Percentiles rank a stretch among this genome's conserved stretches.
These are phyloP conservation scores for Pangasius mekongensis DNA, from an alignment of 2,797 vertebrate species.

Conservation along the genomic window DNA sequence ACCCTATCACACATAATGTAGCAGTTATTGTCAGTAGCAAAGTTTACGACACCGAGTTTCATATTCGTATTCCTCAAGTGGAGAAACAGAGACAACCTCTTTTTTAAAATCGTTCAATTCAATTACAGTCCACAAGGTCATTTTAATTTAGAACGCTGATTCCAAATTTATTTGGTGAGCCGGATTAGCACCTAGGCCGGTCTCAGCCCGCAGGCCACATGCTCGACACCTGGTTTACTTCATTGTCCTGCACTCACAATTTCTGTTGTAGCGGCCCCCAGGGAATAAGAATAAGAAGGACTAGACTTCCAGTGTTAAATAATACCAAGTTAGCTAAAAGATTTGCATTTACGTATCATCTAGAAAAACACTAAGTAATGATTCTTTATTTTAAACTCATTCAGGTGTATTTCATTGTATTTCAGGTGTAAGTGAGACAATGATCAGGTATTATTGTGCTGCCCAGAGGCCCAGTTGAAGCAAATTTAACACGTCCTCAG, in stretches of 20 bases:
- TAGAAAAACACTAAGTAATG: not conserved
- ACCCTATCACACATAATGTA: not conserved
- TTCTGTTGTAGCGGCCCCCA: not conserved
- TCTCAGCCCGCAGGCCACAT: not conserved
- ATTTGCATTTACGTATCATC: not conserved
- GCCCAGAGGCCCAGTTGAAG: not conserved
- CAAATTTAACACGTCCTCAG: not conserved
- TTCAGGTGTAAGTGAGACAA: not conserved
- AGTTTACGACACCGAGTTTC: not conserved
- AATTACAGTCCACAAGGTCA: not conserved
- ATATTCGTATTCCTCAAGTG: not conserved
- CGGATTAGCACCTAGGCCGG: not conserved
- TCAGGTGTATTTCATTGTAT: not conserved
- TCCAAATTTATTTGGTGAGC: not conserved
- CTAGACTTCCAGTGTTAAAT: not conserved
- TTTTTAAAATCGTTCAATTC: not conserved
- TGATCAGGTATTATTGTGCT: not conserved
- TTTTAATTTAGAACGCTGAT: not conserved
- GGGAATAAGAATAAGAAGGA: no score
- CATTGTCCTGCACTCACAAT: not conserved
- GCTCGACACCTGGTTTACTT: not conserved
- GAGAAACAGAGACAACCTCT: not conserved
- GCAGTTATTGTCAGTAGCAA: not conserved
- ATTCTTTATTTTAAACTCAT: not conserved
- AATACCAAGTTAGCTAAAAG: not conserved